Conservation (phyloP, 2,888 invertebrate species). For the Pardosa pseudoannulata region DNA sequence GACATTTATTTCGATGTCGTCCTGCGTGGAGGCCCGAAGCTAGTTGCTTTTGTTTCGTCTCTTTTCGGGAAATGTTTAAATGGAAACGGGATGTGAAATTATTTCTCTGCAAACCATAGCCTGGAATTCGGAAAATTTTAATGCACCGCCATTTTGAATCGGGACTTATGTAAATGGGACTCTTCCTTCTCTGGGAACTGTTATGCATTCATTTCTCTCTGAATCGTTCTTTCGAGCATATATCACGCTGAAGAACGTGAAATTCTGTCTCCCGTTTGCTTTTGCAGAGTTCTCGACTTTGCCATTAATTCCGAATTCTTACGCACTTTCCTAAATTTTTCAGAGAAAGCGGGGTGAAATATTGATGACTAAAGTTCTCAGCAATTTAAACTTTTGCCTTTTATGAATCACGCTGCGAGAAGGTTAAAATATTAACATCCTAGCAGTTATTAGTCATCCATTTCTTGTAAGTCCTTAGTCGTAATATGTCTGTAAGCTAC, state of each 20-base stretch:
- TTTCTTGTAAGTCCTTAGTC: too few species aligned
- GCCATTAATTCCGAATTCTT: neutral
- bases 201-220: neutral
- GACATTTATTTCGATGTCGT: slow-evolving; percentile 3
- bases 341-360: neutral
- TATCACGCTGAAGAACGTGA: neutral
- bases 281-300: too few species aligned
- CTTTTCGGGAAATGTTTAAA: slow-evolving; percentile 6
- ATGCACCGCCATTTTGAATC: neutral
- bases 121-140: slow-evolving; percentile 1
- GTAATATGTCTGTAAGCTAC: too few species aligned
- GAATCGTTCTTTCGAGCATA: neutral
- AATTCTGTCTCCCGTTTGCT: neutral
- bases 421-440: neutral
- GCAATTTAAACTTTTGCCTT: neutral
- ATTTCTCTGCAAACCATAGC: neutral
- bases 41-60: neutral
- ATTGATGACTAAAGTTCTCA: neutral
- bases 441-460: too few species aligned
- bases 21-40: neutral
- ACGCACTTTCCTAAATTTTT: neutral
- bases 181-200: neutral
- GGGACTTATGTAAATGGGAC: neutral
- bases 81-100: slow-evolving; percentile 5
- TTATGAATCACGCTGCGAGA: neutral